Conservation (phyloP, 2,888 invertebrate genomes). For the Archaeoteleia sp. region DNA sequence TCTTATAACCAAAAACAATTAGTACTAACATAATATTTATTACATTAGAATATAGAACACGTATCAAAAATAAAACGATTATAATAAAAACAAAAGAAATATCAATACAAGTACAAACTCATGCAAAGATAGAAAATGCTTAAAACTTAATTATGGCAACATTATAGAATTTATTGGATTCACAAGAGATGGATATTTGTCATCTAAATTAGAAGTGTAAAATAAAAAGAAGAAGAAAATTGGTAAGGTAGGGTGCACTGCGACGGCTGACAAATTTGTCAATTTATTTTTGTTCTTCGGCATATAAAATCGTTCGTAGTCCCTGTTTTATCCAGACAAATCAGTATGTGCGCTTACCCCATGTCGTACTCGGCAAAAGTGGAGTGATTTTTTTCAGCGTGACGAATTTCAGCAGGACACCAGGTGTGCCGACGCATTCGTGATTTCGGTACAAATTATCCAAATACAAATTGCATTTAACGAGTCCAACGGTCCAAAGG, state of each 20-base stretch:
- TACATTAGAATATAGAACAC: too few species aligned
- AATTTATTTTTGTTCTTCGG: slow-evolving; percentile 49
- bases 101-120: too few species aligned
- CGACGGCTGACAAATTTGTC: slow-evolving; percentile 48
- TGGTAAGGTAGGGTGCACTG: neutral
- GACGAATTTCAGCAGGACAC: slow-evolving; percentile 51
- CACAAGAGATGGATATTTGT: too few species aligned
- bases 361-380: slow-evolving; percentile 8
- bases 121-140: too few species aligned
- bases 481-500: slow-evolving; percentile 6
- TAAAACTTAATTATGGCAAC: too few species aligned
- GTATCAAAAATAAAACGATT: too few species aligned
- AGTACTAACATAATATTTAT: too few species aligned
- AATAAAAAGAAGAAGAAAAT: slow-evolving; percentile 34
- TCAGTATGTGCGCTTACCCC: slow-evolving; percentile 15
- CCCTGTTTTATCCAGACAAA: slow-evolving; percentile 40
- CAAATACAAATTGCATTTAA: slow-evolving; percentile 60
- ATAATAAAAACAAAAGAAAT: too few species aligned
- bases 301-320: slow-evolving; percentile 32
- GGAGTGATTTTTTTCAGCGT: slow-evolving; percentile 43
- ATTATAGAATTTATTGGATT: too few species aligned
- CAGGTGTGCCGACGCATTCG: slow-evolving; percentile 56
- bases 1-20: too few species aligned
- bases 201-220: slow-evolving; percentile 48
- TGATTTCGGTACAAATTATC: slow-evolving; percentile 60